Percentiles rank a stretch among this genome's conserved stretches.
Conservation (phyloP, 35 echinoderm and acorn worm species). For the Holothuria glaberrima region DNA sequence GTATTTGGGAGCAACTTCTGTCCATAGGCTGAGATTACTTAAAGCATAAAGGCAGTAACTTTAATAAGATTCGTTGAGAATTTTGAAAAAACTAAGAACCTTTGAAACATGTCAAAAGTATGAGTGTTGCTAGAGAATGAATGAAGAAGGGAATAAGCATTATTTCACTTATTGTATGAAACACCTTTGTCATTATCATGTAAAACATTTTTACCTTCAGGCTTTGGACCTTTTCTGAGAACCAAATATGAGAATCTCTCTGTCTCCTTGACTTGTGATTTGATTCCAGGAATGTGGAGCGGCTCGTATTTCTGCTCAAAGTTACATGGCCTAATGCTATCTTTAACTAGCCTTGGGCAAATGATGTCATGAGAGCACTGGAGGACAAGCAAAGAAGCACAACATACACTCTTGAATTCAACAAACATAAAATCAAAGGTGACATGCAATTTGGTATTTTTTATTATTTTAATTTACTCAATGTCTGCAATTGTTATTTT, state of each 20-base stretch:
- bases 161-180: too few species aligned
- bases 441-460: too few species aligned
- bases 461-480: too few species aligned
- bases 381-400: neutral
- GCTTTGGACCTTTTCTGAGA: slow-evolving; percentile 70
- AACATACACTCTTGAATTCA: neutral
- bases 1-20: neutral
- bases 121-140: too few species aligned
- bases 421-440: too few species aligned
- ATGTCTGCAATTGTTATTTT: too few species aligned
- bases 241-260: slow-evolving; percentile 84
- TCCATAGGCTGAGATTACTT: neutral
- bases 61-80: too few species aligned
- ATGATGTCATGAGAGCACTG: slow-evolving; percentile 78
- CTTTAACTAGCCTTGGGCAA: slow-evolving; percentile 71
- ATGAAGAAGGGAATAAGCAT: too few species aligned
- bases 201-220: neutral
- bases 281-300: slow-evolving; percentile 45
- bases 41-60: neutral
- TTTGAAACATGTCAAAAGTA: too few species aligned
- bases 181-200: neutral
- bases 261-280: neutral
- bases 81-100: too few species aligned
- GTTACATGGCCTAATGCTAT: slow-evolving; percentile 72
- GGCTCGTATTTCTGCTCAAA: slow-evolving; percentile 84